Evolutionary conservation across 2,113 vertebrate species (phyloP).

Genomic region (Clarias batrachus): DNA sequence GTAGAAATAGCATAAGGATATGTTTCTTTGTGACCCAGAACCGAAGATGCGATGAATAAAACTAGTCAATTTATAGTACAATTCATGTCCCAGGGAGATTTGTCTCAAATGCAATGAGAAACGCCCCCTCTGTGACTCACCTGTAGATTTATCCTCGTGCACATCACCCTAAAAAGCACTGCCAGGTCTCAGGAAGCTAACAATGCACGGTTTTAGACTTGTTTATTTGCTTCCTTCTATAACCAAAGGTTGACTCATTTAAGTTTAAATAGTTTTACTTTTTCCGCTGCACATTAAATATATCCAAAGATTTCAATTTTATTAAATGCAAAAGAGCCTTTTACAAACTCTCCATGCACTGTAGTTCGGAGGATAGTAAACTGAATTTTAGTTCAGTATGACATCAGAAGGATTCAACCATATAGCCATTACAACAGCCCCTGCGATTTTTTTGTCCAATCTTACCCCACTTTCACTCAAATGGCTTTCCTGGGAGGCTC

Average conservation of each 20-base stretch:
- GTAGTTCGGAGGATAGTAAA: neutral
- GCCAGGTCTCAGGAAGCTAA: neutral
- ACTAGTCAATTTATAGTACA: neutral
- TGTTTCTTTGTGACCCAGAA: neutral
- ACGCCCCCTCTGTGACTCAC: constrained; percentile 1
- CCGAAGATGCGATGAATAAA: neutral
- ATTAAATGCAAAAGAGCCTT: neutral
- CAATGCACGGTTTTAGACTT: neutral
- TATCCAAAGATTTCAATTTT: neutral
- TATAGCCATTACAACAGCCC: neutral
- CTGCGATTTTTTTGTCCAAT: neutral
- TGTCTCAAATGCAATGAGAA: neutral
- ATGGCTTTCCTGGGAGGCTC: neutral
- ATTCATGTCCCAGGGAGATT: neutral
- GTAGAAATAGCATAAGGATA: too few relatives aligned
- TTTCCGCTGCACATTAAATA: neutral
- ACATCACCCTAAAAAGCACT: neutral
- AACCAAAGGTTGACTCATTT: neutral
- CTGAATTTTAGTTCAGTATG: neutral
- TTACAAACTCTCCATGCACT: neutral
- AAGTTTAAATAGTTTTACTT: neutral
- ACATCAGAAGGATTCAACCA: neutral
- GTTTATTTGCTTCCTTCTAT: neutral
- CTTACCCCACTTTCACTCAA: neutral
- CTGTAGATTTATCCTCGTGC: neutral